phyloP scores from a whole-genome alignment of 2,888 invertebrate genomes.

The Drosophila kuntzei region DNA sequence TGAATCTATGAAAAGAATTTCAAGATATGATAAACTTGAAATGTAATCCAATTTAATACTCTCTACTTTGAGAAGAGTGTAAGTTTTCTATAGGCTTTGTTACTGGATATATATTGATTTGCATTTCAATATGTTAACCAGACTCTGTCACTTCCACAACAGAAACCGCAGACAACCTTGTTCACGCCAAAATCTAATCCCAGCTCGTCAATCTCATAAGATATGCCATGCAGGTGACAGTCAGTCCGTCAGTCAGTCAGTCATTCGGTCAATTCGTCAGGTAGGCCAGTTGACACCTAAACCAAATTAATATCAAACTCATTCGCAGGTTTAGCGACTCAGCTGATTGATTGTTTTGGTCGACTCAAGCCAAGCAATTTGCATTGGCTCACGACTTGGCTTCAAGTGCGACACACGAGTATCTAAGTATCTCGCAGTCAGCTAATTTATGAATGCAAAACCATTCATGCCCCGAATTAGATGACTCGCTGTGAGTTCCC shows the following conservation, averaged over 20 bases:
- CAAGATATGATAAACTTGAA: background rate
- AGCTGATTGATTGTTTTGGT: slow-evolving; percentile 65
- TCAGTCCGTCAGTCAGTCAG: slow-evolving; percentile 9
- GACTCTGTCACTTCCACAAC: slow-evolving; percentile 27
- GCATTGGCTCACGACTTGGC: slow-evolving; percentile 72
- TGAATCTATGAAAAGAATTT: background rate
- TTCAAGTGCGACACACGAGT: slow-evolving; percentile 57
- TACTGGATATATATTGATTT: slow-evolving; percentile 4
- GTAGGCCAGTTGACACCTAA: slow-evolving; percentile 58
- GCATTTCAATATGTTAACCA: slow-evolving; percentile 28
- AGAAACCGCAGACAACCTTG: slow-evolving; percentile 55
- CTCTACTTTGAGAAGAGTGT: background rate
- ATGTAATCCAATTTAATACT: background rate
- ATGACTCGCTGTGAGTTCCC: slow-evolving; percentile 57
- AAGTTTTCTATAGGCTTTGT: background rate
- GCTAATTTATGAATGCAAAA: slow-evolving; percentile 78
- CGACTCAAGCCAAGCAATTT: slow-evolving; percentile 58
- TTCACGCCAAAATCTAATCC: slow-evolving; percentile 57
- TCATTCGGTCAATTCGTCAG: slow-evolving; percentile 7
- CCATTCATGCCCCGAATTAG: slow-evolving; percentile 76
- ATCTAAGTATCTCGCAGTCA: slow-evolving; percentile 46
- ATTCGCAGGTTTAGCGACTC: slow-evolving; percentile 31
- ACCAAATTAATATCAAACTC: slow-evolving; percentile 58
- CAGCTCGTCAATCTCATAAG: slow-evolving; percentile 69
- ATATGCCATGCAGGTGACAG: slow-evolving; percentile 48